A percentile compares a stretch with the other conserved stretches of the same genome.
phyloP scores from a whole-genome alignment of 2,797 vertebrate species.

The Babyrousa celebensis region DNA sequence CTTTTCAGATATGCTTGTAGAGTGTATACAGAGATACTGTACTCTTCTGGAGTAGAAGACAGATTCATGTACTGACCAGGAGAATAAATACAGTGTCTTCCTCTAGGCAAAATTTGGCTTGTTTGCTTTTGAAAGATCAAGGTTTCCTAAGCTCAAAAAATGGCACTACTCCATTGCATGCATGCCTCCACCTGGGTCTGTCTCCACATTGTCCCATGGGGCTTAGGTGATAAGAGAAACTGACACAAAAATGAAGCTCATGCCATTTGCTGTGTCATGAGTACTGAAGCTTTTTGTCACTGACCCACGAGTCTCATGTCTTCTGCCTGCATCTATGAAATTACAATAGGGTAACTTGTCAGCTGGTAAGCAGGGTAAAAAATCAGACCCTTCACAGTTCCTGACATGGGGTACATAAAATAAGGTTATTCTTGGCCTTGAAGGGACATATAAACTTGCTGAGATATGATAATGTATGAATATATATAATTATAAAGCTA shows the following conservation, averaged over 20 bases:
- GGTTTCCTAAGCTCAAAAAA: not conserved
- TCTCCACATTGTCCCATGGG: not conserved
- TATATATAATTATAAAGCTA: not conserved
- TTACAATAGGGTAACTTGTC: not conserved
- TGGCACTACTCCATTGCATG: not conserved
- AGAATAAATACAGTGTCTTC: not conserved
- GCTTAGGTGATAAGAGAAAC: not conserved
- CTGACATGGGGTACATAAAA: not conserved
- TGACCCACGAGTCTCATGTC: not conserved
- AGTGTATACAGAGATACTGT: not conserved
- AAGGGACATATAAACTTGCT: not conserved
- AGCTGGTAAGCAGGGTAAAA: not conserved
- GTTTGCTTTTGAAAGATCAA: constrained; percentile 1
- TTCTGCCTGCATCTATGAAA: not conserved
- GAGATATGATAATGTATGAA: not conserved
- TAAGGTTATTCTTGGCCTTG: not conserved
- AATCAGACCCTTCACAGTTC: not conserved
- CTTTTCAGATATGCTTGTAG: not conserved
- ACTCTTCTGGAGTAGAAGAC: not conserved
- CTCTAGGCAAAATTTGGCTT: not conserved
- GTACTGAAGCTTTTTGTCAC: not conserved
- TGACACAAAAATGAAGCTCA: not conserved
- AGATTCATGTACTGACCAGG: not conserved
- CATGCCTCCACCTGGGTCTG: not conserved
- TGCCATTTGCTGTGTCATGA: not conserved